Conservation (phyloP, 2,888 invertebrate species). For the Tetanocera ferruginea region DNA sequence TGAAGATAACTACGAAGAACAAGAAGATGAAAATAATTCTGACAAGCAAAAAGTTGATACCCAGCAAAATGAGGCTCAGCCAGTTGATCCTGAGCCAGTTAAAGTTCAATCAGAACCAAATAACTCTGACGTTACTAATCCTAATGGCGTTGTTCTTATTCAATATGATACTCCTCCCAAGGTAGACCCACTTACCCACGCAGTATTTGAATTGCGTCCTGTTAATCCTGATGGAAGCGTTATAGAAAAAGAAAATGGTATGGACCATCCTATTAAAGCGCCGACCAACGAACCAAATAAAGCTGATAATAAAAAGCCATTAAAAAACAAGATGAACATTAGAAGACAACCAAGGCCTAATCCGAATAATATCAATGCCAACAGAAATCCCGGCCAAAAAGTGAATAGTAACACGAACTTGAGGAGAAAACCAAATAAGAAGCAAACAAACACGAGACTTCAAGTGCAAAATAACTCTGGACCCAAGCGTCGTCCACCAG, state of each 20-base stretch:
- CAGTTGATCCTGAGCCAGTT: not conserved
- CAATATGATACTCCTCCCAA: conserved; percentile 60
- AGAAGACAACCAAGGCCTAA: conserved; percentile 37
- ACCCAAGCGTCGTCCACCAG: no score
- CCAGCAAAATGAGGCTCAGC: not conserved
- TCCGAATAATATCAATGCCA: no score
- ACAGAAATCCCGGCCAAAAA: no score
- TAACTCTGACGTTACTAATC: not conserved
- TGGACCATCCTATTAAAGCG: not conserved
- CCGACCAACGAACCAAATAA: conserved; percentile 23
- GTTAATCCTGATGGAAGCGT: conserved; percentile 32
- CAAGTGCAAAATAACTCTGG: no score
- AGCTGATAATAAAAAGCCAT: not conserved
- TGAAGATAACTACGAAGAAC: conserved; percentile 35
- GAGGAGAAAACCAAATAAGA: not conserved
- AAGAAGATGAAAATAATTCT: conserved; percentile 1
- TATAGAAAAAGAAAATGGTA: not conserved
- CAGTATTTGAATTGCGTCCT: conserved; percentile 61
- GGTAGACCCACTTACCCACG: conserved; percentile 63
- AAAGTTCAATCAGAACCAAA: conserved; percentile 38
- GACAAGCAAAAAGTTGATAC: no score
- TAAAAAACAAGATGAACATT: not conserved
- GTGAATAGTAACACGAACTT: no score
- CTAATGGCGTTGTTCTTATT: conserved; percentile 57
- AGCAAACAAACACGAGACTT: not conserved